These are phyloP conservation scores for Sander lucioperca DNA, from an alignment of 2,113 vertebrate genomes.

Conservation along the genomic window DNA sequence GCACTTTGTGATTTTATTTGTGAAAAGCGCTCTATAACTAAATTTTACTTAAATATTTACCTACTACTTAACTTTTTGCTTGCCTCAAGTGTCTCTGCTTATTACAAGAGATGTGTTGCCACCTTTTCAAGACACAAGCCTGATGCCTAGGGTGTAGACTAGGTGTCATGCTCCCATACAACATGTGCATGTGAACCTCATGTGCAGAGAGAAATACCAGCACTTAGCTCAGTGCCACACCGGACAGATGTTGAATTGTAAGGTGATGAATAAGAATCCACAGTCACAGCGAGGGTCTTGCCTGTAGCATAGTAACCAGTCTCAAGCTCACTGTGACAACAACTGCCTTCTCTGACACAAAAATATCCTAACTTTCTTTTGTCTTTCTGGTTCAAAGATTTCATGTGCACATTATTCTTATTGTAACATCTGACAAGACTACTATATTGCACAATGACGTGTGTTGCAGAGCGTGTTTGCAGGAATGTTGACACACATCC, in stretches of 20 bases:
- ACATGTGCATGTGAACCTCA: background rate
- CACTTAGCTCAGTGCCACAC: background rate
- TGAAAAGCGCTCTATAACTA: too few relatives aligned
- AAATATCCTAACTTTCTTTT: slow-evolving; percentile 40
- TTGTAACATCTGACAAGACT: background rate
- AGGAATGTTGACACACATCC: background rate
- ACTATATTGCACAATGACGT: background rate
- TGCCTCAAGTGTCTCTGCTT: background rate
- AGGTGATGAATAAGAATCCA: slow-evolving; percentile 4
- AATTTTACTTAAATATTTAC: too few relatives aligned
- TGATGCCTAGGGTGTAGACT: background rate
- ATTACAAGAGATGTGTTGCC: background rate
- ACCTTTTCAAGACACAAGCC: background rate
- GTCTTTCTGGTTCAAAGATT: slow-evolving; percentile 16
- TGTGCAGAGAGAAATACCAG: background rate
- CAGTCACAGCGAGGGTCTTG: background rate
- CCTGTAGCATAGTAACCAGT: slow-evolving; percentile 32
- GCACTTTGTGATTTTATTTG: too few relatives aligned
- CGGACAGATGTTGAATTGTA: background rate
- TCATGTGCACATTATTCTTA: background rate
- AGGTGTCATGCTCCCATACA: background rate
- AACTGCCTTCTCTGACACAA: slow-evolving; percentile 24
- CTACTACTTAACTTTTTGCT: background rate
- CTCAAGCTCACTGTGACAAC: slow-evolving; percentile 1
- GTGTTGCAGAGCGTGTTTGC: background rate